phyloP scores from a whole-genome alignment of 2,113 vertebrate species.

The Cettia cetti region DNA sequence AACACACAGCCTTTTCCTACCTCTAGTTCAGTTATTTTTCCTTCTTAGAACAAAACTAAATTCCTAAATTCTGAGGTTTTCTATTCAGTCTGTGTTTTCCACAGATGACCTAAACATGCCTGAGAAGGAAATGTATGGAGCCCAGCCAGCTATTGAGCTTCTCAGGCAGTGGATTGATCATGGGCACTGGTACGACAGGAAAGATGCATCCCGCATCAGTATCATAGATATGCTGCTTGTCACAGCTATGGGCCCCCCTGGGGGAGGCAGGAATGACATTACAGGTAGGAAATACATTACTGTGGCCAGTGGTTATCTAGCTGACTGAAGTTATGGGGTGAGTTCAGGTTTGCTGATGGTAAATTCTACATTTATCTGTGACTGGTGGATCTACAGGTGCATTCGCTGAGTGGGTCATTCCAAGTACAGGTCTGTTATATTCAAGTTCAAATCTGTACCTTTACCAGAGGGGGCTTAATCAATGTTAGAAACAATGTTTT shows the following conservation, averaged over 20 bases:
- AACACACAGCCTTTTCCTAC: neutral
- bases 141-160: slow-evolving; percentile 91
- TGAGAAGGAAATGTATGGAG: slow-evolving; percentile 89
- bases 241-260: slow-evolving; percentile 92
- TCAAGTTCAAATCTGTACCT: neutral
- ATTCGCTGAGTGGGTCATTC: neutral
- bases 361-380: neutral
- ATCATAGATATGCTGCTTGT: slow-evolving; percentile 82
- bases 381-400: neutral
- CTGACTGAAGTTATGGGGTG: neutral
- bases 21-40: neutral
- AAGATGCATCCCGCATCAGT: slow-evolving; percentile 79
- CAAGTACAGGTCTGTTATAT: neutral
- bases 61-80: neutral
- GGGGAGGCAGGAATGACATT: slow-evolving; percentile 90
- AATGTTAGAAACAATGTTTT: neutral
- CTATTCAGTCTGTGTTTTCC: neutral
- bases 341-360: neutral
- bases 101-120: slow-evolving; percentile 95
- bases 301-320: neutral
- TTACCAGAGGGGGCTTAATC: neutral
- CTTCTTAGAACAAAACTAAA: neutral
- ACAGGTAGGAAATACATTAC: slow-evolving; percentile 74
- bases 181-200: slow-evolving; percentile 90
- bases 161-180: slow-evolving; percentile 91